Evolutionary conservation across 2,888 invertebrate species (phyloP).

Genomic region (Tupiocoris notatus): DNA sequence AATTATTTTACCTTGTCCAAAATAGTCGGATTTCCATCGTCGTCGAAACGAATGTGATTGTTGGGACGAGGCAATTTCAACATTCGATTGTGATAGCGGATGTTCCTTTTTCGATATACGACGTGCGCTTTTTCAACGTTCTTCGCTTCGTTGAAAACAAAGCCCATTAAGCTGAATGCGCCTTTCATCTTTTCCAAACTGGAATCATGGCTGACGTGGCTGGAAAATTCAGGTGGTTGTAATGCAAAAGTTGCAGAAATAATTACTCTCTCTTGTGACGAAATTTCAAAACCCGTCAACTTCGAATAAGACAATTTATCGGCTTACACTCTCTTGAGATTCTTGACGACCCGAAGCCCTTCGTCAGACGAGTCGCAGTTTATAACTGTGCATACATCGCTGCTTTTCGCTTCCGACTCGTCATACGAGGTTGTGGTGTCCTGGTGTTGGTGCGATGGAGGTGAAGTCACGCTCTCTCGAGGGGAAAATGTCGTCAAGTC

Average conservation of each 20-base stretch:
- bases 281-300: no score
- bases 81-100: slow-evolving; percentile 59
- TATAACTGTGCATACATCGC: slow-evolving; percentile 21
- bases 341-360: background rate
- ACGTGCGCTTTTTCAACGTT: slow-evolving; percentile 59
- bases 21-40: slow-evolving; percentile 60
- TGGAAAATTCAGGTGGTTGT: no score
- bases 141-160: slow-evolving; percentile 52
- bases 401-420: slow-evolving; percentile 26
- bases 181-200: slow-evolving; percentile 59
- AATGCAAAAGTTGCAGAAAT: no score
- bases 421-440: slow-evolving; percentile 11
- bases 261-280: no score
- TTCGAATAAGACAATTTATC: background rate
- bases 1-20: slow-evolving; percentile 55
- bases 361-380: slow-evolving; percentile 27
- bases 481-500: slow-evolving; percentile 7
- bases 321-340: slow-evolving; percentile 1
- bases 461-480: slow-evolving; percentile 16
- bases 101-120: slow-evolving; percentile 64
- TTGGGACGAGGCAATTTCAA: slow-evolving; percentile 55
- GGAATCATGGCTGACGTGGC: background rate
- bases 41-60: slow-evolving; percentile 66
- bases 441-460: background rate
- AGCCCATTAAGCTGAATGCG: slow-evolving; percentile 67